Base-by-base conservation (phyloP, 2,888 invertebrate species). In the Leistus spinibarbis region DNA sequence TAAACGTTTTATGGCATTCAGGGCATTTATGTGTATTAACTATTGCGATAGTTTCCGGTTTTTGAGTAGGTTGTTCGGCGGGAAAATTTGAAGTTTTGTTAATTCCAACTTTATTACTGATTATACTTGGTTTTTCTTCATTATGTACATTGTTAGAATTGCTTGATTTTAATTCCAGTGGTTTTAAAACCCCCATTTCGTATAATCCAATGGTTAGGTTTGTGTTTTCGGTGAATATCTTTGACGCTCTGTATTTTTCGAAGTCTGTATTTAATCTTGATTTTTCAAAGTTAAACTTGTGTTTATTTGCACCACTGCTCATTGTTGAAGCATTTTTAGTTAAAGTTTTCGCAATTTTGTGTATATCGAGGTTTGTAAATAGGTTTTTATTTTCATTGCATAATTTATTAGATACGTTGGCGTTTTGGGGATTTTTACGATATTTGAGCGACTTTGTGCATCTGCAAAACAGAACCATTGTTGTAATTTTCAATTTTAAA, bases 1-100 rank as follows among this genome's bases (percentile, higher is more conserved):
- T 83, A 79, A 88, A 89, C 0, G 82, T 84, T 78, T 85, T 87
- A 69, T 86, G 85, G 78, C 89, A 89, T 13, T 86, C 85, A 0
- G 85, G 84, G 73, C 89, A 89, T 2, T 84, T 83, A 13, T 86
- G 87, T 0, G 86, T 86, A 16, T 85, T 84, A n/a, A n/a, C 3
- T 40, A 10, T 40, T 40, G n/a, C n/a, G n/a, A n/a, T n/a, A n/a
- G n/a, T 40, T 40, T 4, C 3, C 40, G 40, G 40, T 40, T 3
- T 40, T 40, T 40, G 40, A n/a, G n/a, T 40, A 40, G 7, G 4
- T 40, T n/a, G n/a, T n/a, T n/a, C n/a, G n/a, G n/a, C n/a, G n/a
- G n/a, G n/a, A n/a, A n/a, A n/a, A 10, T 10, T 5, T 57, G 9
- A 10, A 57, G 57, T 57, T 5, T 57, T 17, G 7, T 10, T 57